Percentiles rank a stretch among this genome's conserved stretches.
Evolutionary conservation across 2,113 vertebrate genomes (phyloP).

Genomic region (Anser cygnoides): DNA sequence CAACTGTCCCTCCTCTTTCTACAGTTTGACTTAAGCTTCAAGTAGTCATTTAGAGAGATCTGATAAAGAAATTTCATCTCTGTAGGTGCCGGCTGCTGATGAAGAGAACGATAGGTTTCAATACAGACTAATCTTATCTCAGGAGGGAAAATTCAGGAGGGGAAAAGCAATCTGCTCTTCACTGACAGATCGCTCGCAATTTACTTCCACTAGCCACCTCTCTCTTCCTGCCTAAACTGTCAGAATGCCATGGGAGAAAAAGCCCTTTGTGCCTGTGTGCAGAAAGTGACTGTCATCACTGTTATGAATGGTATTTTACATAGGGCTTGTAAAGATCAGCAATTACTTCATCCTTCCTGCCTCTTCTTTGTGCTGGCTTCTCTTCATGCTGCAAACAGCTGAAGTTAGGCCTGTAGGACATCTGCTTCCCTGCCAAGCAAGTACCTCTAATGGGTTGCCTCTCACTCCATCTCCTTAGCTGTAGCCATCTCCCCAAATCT

Average conservation of each 20-base stretch:
- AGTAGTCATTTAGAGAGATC: constrained; percentile 38
- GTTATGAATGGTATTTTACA: constrained; percentile 67
- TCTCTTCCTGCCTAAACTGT: constrained; percentile 64
- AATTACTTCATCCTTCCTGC: constrained; percentile 67
- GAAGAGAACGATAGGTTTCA: constrained; percentile 48
- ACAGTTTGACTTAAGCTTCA: constrained; percentile 50
- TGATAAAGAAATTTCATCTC: constrained; percentile 61
- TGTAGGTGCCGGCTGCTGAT: constrained; percentile 15
- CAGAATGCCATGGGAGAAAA: constrained; percentile 56
- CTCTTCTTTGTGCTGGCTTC: not conserved
- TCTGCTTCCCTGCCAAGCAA: not conserved
- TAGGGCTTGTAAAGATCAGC: constrained; percentile 48
- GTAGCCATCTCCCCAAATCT: not conserved
- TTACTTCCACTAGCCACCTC: constrained; percentile 59
- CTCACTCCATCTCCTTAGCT: not conserved
- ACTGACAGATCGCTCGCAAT: constrained; percentile 59
- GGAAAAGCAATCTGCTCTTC: constrained; percentile 38
- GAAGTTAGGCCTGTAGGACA: not conserved
- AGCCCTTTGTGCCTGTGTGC: constrained; percentile 51
- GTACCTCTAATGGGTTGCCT: not conserved
- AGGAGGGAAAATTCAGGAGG: constrained; percentile 30
- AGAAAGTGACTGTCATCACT: constrained; percentile 57
- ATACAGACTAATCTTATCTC: constrained; percentile 44
- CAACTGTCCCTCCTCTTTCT: not conserved
- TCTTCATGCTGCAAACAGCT: not conserved